Base-by-base conservation (phyloP, 2,797 vertebrate genomes). In the Crocidura indochinensis region DNA sequence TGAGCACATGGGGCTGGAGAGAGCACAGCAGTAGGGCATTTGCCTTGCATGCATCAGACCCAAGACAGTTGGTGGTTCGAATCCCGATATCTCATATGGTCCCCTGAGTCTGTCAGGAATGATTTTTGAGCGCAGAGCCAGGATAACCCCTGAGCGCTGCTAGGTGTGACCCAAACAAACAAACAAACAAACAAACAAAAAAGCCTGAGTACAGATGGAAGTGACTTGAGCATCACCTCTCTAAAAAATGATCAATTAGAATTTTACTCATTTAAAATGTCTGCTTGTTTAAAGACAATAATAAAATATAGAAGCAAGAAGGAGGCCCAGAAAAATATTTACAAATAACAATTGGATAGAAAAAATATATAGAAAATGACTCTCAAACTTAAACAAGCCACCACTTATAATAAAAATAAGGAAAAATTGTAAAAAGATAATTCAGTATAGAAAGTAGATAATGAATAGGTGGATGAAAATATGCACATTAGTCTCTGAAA, bases 261-360 rank as follows among this genome's bases (percentile, higher is more conserved):
- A 76, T 64, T 87, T 87, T 1, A 47, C 74, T 85, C 60, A 75
- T 82, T 90, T 73, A 96, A 93, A 93, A 80, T 17, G 24, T 44
- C 31, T 75, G 22, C 5, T 69, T 49, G 73, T 82, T 92, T 6
- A 77, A 93, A 82, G 29, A 51, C 29, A 76, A 56, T 69, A 71
- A 92, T 51, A 88, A 83, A 84, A 88, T 67, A 31, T 67, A 87
- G 93, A 74, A 77, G 7, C 24, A 73, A 90, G 27, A 49, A n/a
- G 81, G 3, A 72, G 26, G 47, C n/a, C 10, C 9, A 56, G 12
- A 85, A 92, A 91, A 88, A 83, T 73, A 68, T 67, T 84, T 88
- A 29, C n/a, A 78, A 82, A 53, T 77, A 75, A 64, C n/a, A 68
- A 60, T 51, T 44, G 76, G 38, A 74, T 73, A 64, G 53, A 73